Evolutionary conservation across 2,888 invertebrate species (phyloP).

Genomic region (Drosophila pseudotakahashii): DNA sequence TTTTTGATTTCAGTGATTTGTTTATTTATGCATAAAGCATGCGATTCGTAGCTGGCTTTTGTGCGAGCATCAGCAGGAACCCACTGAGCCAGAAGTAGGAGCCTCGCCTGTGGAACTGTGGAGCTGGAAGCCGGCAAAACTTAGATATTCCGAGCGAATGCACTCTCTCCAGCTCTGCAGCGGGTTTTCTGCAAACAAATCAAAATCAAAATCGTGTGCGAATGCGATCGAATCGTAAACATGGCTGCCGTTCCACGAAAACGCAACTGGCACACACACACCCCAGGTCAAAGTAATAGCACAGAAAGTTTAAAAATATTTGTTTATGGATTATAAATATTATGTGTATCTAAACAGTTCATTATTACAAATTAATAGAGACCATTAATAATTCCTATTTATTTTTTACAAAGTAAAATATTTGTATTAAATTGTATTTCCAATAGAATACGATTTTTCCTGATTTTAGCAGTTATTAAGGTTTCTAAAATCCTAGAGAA

Average conservation of each 20-base stretch:
- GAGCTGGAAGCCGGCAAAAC: constrained; percentile 50
- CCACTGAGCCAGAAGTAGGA: constrained; percentile 41
- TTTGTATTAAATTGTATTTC: too few species aligned
- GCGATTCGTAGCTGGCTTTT: constrained; percentile 70
- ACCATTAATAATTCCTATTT: too few species aligned
- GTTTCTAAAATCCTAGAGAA: too few species aligned
- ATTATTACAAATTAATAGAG: too few species aligned
- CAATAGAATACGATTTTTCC: too few species aligned
- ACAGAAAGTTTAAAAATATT: not conserved
- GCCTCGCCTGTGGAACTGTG: not conserved
- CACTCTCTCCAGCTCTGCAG: constrained; percentile 63
- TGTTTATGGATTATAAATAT: not conserved
- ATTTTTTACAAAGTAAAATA: too few species aligned
- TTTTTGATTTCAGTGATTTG: constrained; percentile 80
- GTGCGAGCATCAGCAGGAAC: constrained; percentile 71
- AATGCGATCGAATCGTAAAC: constrained; percentile 75
- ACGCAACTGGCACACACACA: constrained; percentile 65
- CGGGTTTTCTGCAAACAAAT: constrained; percentile 76
- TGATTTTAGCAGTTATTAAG: too few species aligned
- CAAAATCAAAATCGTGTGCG: constrained; percentile 77
- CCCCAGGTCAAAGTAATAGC: not conserved
- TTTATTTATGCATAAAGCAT: constrained; percentile 79
- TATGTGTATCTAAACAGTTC: too few species aligned
- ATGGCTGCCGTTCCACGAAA: constrained; percentile 64
- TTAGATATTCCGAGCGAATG: constrained; percentile 79